Evolutionary conservation across 1,140 invertebrate species (phyloP).

Genomic region (Drosophila auraria): DNA sequence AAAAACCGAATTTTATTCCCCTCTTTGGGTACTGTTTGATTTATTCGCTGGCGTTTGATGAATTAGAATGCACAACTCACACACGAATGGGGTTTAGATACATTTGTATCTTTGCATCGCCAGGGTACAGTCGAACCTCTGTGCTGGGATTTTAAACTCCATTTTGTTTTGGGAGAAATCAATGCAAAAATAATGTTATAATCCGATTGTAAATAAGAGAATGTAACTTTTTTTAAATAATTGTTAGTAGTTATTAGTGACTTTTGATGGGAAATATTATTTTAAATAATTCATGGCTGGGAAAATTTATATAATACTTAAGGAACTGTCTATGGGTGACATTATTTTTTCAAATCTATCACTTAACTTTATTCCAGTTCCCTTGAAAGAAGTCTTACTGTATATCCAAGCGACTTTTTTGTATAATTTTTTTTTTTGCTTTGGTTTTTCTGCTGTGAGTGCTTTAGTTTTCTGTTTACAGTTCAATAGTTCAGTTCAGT

Average conservation of each 20-base stretch:
- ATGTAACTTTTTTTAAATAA: too few species aligned
- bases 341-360: too few species aligned
- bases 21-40: slow-evolving; percentile 43
- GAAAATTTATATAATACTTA: too few species aligned
- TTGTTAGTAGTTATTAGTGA: too few species aligned
- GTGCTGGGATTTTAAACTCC: not conserved
- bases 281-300: too few species aligned
- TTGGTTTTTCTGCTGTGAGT: slow-evolving; percentile 4
- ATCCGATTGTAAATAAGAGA: not conserved
- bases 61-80: slow-evolving; percentile 50
- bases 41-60: slow-evolving; percentile 56
- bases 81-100: slow-evolving; percentile 35
- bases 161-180: not conserved
- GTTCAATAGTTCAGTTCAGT: slow-evolving; percentile 55
- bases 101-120: not conserved
- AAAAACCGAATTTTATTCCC: slow-evolving; percentile 34
- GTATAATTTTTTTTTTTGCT: slow-evolving; percentile 12
- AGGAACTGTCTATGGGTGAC: too few species aligned
- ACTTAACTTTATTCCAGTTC: not conserved
- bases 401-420: not conserved
- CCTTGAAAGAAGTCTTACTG: not conserved
- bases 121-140: slow-evolving; percentile 17
- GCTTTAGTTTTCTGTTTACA: slow-evolving; percentile 36
- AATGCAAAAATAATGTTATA: too few species aligned
- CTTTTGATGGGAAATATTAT: too few species aligned